Evolutionary conservation across 1,140 invertebrate genomes (phyloP).

Genomic region (Neodiprion pinetum): DNA sequence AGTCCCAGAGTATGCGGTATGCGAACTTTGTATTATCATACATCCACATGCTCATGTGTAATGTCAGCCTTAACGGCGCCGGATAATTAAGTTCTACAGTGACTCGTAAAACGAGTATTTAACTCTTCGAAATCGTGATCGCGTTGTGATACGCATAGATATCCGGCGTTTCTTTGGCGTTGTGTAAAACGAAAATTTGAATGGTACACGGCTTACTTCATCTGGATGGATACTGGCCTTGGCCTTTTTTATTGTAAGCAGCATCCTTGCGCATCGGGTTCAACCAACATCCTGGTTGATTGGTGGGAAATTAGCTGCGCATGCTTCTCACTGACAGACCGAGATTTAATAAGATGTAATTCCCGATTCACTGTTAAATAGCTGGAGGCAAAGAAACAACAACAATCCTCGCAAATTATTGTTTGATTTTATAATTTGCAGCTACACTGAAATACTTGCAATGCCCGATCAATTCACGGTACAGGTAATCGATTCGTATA

Average conservation of each 20-base stretch:
- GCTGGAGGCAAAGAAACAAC: neutral
- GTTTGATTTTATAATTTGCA: neutral
- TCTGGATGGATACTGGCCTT: neutral
- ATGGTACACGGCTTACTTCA: too few relatives aligned
- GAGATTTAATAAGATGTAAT: conserved; percentile 6
- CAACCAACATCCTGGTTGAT: neutral
- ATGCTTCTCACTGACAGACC: neutral
- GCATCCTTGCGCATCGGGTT: neutral
- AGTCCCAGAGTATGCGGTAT: too few relatives aligned
- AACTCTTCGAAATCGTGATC: too few relatives aligned
- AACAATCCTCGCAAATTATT: neutral
- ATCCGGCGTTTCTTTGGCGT: too few relatives aligned
- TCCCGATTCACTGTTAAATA: neutral
- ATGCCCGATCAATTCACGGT: neutral
- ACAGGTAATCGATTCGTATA: neutral
- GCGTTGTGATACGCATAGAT: too few relatives aligned
- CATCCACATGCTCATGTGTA: too few relatives aligned
- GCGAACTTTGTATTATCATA: too few relatives aligned
- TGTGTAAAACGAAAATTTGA: too few relatives aligned
- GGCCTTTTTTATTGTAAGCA: conserved; percentile 2
- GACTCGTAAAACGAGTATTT: too few relatives aligned
- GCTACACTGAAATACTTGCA: neutral
- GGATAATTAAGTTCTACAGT: too few relatives aligned
- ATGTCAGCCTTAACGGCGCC: too few relatives aligned
- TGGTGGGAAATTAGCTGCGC: neutral